Percentiles rank a stretch among this genome's conserved stretches.
Conservation (phyloP, 2,113 vertebrate species). For the Pteropus alecto region DNA sequence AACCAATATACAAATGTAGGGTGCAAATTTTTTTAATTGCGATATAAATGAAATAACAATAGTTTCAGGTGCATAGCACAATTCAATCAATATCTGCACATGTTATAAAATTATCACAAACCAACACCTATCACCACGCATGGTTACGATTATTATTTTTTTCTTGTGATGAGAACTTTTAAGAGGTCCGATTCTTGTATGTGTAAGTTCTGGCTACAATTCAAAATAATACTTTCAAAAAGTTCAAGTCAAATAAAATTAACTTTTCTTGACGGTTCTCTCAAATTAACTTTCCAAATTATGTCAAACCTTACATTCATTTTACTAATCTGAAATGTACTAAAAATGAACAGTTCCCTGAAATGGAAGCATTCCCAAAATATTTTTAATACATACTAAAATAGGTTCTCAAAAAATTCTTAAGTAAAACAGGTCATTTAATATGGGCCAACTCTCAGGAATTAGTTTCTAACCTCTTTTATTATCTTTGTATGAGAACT, state of each 20-base stretch:
- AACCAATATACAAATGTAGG: neutral
- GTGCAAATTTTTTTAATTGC: neutral
- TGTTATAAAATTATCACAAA: neutral
- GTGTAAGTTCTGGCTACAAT: neutral
- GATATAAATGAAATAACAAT: neutral
- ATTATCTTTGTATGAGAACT: neutral
- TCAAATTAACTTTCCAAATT: neutral
- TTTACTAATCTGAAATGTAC: slow-evolving; percentile 6
- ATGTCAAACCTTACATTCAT: neutral
- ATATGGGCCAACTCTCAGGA: neutral
- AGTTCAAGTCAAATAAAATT: neutral
- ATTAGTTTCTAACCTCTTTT: neutral
- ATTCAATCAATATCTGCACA: neutral
- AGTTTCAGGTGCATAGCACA: neutral
- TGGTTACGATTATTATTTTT: neutral
- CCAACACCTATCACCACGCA: neutral
- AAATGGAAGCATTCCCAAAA: slow-evolving; percentile 3
- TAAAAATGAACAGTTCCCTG: neutral
- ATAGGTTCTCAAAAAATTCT: neutral
- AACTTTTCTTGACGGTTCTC: neutral
- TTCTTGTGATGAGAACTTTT: neutral
- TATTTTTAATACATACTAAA: neutral
- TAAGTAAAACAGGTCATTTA: slow-evolving; percentile 45
- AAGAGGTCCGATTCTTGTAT: neutral
- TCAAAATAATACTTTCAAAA: neutral